Evolutionary conservation across 2,888 invertebrate genomes (phyloP), one percentile per base, ranked within the genome.

Genomic region (Drosophila sordidapex): DNA sequence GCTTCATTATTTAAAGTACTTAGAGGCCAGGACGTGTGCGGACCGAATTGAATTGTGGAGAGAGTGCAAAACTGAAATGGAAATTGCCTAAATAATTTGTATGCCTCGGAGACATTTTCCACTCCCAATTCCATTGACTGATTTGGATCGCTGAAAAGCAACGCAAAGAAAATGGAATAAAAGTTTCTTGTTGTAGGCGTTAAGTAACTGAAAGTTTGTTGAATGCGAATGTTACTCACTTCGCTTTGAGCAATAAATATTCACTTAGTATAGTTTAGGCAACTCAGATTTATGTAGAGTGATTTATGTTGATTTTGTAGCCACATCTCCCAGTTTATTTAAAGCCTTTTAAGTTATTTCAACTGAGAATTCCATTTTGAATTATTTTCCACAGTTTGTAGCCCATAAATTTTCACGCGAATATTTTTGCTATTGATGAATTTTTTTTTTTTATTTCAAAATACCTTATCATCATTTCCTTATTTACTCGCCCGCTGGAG

Each of bases 1-100:
- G 88, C 85, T 86, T 86, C 85, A 86, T 86, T 89, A 89, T 87
- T 86, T 87, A 89, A 85, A 89, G 85, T 89, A 79, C 77, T 76
- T 81, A 89, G 81, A 70, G 61, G 66, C 63, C 79, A 74, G 63
- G 6, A 52, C 49, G 56, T 33, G 70, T 46, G 25, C 46, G 62
- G 35, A 46, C 58, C 54, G 60, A 66, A 18, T 56, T 56, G 70
- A 83, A 89, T 89, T 84, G 84, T 70, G 84, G 56, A 61, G 60
- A 76, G 60, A 76, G 74, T 74, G 76, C 51, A 70, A 63, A 82
- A 53, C 53, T 49, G 49, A 82, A 79, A 68, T 63, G 79, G 65
- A 77, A 85, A 85, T 85, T 84, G 89, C 78, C 83, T 89, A 80
- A 87, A 87, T 89, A 84, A 85, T 85, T 85, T 85, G 88, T 82